Evolutionary conservation across 92 coral and sea anemone genomes (phyloP).

Genomic region (Paragorgia papillata): DNA sequence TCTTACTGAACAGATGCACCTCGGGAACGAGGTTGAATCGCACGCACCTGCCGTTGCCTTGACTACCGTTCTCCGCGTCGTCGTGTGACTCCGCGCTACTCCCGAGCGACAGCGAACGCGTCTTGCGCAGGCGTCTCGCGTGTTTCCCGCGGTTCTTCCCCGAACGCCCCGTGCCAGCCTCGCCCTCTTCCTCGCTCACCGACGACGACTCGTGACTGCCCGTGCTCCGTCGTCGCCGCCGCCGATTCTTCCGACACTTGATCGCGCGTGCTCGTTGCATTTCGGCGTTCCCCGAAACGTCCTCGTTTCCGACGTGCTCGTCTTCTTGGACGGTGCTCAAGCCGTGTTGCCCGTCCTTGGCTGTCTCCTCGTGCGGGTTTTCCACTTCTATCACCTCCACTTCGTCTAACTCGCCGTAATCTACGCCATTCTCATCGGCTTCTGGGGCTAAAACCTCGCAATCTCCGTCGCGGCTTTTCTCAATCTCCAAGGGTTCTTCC

Average conservation of each 20-base stretch:
- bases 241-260: slow-evolving; percentile 52
- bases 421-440: slow-evolving; percentile 18
- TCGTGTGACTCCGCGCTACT: slow-evolving; percentile 46
- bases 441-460: neutral
- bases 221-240: slow-evolving; percentile 45
- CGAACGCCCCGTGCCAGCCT: slow-evolving; percentile 5
- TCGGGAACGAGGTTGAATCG: slow-evolving; percentile 94
- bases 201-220: slow-evolving; percentile 58
- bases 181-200: slow-evolving; percentile 37
- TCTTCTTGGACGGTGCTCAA: slow-evolving; percentile 40
- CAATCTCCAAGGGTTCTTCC: neutral
- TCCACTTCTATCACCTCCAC: slow-evolving; percentile 41
- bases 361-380: slow-evolving; percentile 32
- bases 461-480: neutral
- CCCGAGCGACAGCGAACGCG: slow-evolving; percentile 36
- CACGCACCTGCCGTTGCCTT: slow-evolving; percentile 58
- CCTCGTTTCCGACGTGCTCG: neutral
- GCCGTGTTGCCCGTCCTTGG: slow-evolving; percentile 10
- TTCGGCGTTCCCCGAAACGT: slow-evolving; percentile 39
- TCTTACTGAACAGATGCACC: slow-evolving; percentile 93
- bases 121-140: slow-evolving; percentile 32
- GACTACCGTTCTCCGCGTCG: neutral
- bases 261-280: slow-evolving; percentile 42
- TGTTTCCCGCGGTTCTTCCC: slow-evolving; percentile 30
- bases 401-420: slow-evolving; percentile 37